Conservation (phyloP, 2,113 vertebrate genomes). For the Sphaerodactylus townsendi region DNA sequence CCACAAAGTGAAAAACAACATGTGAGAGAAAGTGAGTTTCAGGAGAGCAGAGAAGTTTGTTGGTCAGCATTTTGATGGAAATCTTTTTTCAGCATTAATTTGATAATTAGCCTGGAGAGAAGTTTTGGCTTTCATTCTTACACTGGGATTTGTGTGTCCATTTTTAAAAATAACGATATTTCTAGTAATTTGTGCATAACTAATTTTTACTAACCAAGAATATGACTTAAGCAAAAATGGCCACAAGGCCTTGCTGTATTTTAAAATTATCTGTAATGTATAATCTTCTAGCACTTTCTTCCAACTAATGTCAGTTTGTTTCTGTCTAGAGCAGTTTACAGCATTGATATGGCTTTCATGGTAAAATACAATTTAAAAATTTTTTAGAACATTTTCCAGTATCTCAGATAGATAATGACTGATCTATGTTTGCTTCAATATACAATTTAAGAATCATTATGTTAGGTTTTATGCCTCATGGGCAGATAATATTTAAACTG, state of each 20-base stretch:
- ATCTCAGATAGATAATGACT: too few relatives aligned
- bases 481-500: too few relatives aligned
- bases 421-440: too few relatives aligned
- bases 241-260: not conserved
- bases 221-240: not conserved
- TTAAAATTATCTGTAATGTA: not conserved
- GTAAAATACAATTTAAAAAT: too few relatives aligned
- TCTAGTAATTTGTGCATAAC: not conserved
- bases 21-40: not conserved
- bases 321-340: constrained; percentile 19
- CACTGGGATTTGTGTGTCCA: not conserved
- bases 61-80: not conserved
- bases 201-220: not conserved
- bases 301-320: not conserved
- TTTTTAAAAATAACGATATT: not conserved
- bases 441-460: too few relatives aligned
- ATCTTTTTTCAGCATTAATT: not conserved
- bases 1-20: not conserved
- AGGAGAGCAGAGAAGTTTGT: not conserved
- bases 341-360: too few relatives aligned
- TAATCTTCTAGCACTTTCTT: not conserved
- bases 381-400: too few relatives aligned
- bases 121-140: fast-evolving
- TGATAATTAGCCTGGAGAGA: not conserved
- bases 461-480: not conserved